Evolutionary conservation across 2,888 invertebrate species (phyloP).

Genomic region (Molorchus minor): DNA sequence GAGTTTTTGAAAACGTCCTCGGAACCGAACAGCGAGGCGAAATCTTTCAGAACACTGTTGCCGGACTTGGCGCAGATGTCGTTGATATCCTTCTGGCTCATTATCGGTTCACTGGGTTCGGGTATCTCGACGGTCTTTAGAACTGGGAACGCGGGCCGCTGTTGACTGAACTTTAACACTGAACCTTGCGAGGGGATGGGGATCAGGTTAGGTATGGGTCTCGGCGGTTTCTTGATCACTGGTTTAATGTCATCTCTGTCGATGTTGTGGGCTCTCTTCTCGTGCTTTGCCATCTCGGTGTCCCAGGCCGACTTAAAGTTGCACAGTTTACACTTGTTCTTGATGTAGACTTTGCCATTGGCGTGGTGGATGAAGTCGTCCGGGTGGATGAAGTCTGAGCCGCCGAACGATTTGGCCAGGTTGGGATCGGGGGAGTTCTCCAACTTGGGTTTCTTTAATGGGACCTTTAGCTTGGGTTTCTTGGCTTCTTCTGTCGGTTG

Average conservation of each 20-base stretch:
- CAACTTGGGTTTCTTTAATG: conserved; percentile 36
- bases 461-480: conserved; percentile 37
- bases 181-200: conserved; percentile 68
- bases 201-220: conserved; percentile 81
- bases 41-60: conserved; percentile 66
- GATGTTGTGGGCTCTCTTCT: conserved; percentile 63
- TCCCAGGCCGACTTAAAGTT: conserved; percentile 69
- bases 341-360: conserved; percentile 62
- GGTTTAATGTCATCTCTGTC: conserved; percentile 52
- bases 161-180: conserved; percentile 50
- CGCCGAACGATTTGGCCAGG: conserved; percentile 52
- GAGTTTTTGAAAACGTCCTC: conserved; percentile 57
- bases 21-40: conserved; percentile 64
- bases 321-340: conserved; percentile 65
- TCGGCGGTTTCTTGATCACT: conserved; percentile 60
- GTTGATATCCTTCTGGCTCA: conserved; percentile 63
- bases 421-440: conserved; percentile 33
- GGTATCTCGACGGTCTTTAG: conserved; percentile 38
- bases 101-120: conserved; percentile 52
- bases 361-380: conserved; percentile 62
- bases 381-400: conserved; percentile 65
- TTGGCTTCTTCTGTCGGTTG: conserved; percentile 37
- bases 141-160: conserved; percentile 37
- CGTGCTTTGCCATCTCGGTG: conserved; percentile 67
- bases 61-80: conserved; percentile 63